phyloP scores from a whole-genome alignment of 2,888 invertebrate species.

The Gymnoscelis rufifasciata region DNA sequence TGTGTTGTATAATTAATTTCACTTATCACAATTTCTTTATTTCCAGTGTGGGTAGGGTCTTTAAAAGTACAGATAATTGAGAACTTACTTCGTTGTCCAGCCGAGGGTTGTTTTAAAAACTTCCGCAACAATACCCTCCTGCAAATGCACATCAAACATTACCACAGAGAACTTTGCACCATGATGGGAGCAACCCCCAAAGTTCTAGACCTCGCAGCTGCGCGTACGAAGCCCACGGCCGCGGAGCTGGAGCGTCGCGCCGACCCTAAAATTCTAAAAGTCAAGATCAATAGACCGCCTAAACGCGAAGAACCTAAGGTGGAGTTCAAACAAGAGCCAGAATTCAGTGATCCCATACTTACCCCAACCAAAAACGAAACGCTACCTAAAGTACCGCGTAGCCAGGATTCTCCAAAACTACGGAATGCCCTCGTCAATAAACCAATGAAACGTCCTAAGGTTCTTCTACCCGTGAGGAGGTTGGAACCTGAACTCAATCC shows the following conservation, averaged over 20 bases:
- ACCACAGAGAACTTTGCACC: constrained; percentile 89
- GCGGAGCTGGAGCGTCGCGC: constrained; percentile 27
- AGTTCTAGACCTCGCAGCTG: constrained; percentile 91
- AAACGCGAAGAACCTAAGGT: constrained; percentile 48
- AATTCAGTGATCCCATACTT: constrained; percentile 13
- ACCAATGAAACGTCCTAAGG: constrained; percentile 61
- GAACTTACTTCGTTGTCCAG: constrained; percentile 84
- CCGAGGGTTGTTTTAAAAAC: constrained; percentile 90
- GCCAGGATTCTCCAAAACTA: constrained; percentile 62
- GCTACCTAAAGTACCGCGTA: constrained; percentile 33
- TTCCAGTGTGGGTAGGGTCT: constrained; percentile 78
- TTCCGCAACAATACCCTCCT: constrained; percentile 94
- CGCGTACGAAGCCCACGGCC: constrained; percentile 77
- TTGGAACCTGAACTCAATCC: constrained; percentile 38
- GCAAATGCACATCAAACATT: constrained; percentile 96
- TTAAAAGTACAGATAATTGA: constrained; percentile 84
- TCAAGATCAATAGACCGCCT: constrained; percentile 54
- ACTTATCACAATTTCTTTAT: not conserved
- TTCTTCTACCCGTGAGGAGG: constrained; percentile 57
- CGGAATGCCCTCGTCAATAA: constrained; percentile 53
- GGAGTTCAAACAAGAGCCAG: constrained; percentile 24
- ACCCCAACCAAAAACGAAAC: constrained; percentile 32
- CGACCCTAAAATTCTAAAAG: constrained; percentile 52
- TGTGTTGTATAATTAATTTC: too few species aligned
- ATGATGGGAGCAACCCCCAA: constrained; percentile 89